A percentile compares a stretch with the other conserved stretches of the same genome.
These are phyloP conservation scores for Electrona antarctica DNA, from an alignment of 2,113 vertebrate species.

Conservation along the genomic window DNA sequence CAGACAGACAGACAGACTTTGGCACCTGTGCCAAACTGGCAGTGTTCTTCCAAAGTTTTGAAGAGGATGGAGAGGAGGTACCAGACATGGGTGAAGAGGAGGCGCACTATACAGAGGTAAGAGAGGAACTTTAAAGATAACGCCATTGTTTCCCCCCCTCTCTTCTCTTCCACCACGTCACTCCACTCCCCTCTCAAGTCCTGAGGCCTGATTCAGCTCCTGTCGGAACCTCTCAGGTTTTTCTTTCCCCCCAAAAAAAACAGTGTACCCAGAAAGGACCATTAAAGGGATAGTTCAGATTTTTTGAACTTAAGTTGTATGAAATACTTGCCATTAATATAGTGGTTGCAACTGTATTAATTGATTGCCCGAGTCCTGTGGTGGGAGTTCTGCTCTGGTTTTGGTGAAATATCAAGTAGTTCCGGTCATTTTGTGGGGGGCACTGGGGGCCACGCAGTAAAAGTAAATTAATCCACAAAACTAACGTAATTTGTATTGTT, in stretches of 20 bases:
- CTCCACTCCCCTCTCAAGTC: constrained; percentile 16
- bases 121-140: constrained; percentile 33
- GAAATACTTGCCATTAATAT: no score
- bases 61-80: constrained; percentile 9
- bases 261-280: constrained; percentile 15
- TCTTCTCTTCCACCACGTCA: constrained; percentile 10
- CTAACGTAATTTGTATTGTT: no score
- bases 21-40: constrained; percentile 67
- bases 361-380: no score
- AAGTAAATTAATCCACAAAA: no score
- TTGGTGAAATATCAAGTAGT: no score
- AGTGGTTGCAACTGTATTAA: no score
- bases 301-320: no score
- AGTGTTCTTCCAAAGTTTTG: constrained; percentile 55
- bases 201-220: no score
- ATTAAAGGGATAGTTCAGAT: no score
- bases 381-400: no score
- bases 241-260: not conserved
- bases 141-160: constrained; percentile 46
- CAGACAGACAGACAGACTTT: constrained; percentile 47
- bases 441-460: no score
- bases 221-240: constrained; percentile 29
- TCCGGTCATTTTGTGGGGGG: no score
- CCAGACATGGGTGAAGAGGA: constrained; percentile 25
- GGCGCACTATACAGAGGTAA: constrained; percentile 30